These are phyloP conservation scores for Naja naja DNA, from an alignment of 2,113 vertebrate genomes.

Conservation along the genomic window DNA sequence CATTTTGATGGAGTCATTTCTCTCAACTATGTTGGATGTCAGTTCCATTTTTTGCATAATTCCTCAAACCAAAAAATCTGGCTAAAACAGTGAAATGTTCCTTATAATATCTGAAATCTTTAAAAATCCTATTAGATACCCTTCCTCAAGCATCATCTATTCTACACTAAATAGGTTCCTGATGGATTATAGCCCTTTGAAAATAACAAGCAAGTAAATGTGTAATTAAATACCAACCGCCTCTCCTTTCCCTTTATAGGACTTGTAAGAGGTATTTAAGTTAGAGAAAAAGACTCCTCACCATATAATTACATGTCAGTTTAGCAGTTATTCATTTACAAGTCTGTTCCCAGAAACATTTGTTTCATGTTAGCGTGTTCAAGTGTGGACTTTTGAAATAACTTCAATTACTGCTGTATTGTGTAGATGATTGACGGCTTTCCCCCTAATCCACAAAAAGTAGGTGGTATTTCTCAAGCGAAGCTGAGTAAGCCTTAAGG, in stretches of 20 bases:
- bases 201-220: neutral
- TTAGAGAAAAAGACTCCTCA: neutral
- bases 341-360: neutral
- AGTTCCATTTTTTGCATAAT: neutral
- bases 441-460: neutral
- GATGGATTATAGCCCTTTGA: neutral
- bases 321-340: conserved; percentile 1
- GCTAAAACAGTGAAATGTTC: neutral
- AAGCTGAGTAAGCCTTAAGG: neutral
- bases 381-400: neutral
- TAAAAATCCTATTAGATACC: neutral
- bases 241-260: neutral
- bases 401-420: neutral
- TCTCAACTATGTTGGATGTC: neutral
- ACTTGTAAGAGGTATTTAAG: neutral
- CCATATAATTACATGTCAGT: neutral
- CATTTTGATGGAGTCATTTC: neutral
- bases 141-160: neutral
- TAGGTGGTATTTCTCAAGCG: neutral
- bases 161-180: neutral
- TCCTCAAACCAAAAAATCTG: neutral
- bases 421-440: neutral
- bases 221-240: neutral
- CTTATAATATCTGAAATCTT: neutral
- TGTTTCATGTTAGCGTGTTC: neutral